Base-by-base conservation (phyloP, 92 coral and sea anemone genomes). In the Zoanthus gigantus region DNA sequence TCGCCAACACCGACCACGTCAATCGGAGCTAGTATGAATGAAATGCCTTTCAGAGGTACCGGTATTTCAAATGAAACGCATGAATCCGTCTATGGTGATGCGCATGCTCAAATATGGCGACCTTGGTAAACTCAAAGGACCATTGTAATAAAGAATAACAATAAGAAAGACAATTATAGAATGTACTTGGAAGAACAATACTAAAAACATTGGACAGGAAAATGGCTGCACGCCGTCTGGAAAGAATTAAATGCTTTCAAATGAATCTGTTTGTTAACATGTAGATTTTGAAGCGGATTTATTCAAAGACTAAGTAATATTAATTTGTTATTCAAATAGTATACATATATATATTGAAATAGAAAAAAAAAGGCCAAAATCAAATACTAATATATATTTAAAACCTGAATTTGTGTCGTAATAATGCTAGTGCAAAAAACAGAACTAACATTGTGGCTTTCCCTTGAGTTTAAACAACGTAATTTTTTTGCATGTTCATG, bases 151-250 rank as follows among this genome's bases (percentile, higher is more conserved):
- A 74, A 66, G 46, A 47, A 46, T 10, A 47, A 63, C 50, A 67
- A 44, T 46, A 18, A 31, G 37, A 47, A 66, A 65, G 85, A 81
- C 75, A 81, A 66, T 65, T 81, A 37, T 37, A 66, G 74, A 81
- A 67, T 81, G 85, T 81, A 81, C 85, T 81, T 81, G 46, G 44
- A 11, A 30, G 76, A 81, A 81, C 85, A 81, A 81, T 46, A 81
- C 61, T 18, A 17, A 31, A 9, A 63, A 44, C 42, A 44, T 65
- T 80, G 44, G 12, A 80, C 74, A 4, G 32, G 74, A 14, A 66
- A 48, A 10, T 50, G 37, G 65, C n/a, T 44, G 45, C 13, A n/a
- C 44, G 7, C 45, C 45, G 44, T 65, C 61, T 81, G 67, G 85
- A 11, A 81, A 81, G 56, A 66, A 5, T 37, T 29, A 77, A 29